These are phyloP conservation scores for Saccopteryx bilineata DNA, from an alignment of 2,113 vertebrate genomes.

Conservation along the genomic window DNA sequence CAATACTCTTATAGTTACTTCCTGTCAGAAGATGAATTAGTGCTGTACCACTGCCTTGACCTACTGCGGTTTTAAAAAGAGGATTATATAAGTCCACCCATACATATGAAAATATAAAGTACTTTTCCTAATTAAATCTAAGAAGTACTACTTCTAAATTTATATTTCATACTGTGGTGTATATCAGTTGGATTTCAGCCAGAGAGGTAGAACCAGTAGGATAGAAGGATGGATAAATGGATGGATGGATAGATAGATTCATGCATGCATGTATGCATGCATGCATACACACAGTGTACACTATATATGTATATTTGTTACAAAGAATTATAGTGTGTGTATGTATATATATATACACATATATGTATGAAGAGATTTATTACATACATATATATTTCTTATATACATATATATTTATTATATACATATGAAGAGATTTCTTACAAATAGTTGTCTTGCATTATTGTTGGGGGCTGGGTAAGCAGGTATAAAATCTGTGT, in stretches of 20 bases:
- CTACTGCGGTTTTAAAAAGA: neutral
- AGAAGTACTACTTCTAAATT: slow-evolving; percentile 39
- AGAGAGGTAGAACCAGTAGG: slow-evolving; percentile 7
- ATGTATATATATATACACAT: neutral
- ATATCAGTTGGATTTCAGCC: neutral
- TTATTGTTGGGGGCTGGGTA: neutral
- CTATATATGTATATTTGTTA: neutral
- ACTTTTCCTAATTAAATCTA: neutral
- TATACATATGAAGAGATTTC: neutral
- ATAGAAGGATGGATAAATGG: neutral
- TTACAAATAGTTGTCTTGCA: neutral
- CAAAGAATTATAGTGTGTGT: neutral
- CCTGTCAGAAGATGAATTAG: neutral
- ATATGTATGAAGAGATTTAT: neutral
- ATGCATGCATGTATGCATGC: too few relatives aligned
- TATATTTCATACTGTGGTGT: neutral
- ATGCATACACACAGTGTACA: neutral
- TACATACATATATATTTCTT: too few relatives aligned
- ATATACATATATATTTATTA: neutral
- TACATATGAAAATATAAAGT: neutral
- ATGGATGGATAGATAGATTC: neutral
- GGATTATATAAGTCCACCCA: neutral
- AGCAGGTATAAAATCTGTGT: neutral
- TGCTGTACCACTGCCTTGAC: neutral
- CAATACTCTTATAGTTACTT: neutral